phyloP scores from a whole-genome alignment of 2,888 invertebrate genomes.

The Seira musarum region DNA sequence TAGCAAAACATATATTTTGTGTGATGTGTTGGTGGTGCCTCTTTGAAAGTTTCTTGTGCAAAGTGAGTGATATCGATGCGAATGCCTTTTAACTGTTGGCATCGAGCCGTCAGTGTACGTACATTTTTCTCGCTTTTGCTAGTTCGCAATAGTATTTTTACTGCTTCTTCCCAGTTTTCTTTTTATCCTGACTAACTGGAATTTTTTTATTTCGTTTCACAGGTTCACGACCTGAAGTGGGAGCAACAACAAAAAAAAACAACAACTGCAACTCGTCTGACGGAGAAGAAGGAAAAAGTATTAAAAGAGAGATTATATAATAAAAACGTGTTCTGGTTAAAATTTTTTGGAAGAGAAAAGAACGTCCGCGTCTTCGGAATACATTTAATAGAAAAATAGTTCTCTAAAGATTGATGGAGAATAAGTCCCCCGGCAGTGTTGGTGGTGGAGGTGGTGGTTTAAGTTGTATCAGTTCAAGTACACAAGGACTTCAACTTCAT shows the following conservation, averaged over 20 bases:
- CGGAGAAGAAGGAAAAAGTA: conserved; percentile 31
- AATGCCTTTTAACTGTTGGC: conserved; percentile 50
- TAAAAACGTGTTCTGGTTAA: conserved; percentile 7
- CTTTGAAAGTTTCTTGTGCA: background rate
- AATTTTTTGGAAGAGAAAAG: background rate
- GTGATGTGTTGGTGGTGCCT: conserved; percentile 21
- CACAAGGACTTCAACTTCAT: conserved; percentile 57
- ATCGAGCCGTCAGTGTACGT: conserved; percentile 21
- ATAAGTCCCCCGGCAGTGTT: conserved; percentile 68
- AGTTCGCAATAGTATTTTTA: conserved; percentile 9
- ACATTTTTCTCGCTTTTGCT: background rate
- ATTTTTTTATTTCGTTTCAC: conserved; percentile 61
- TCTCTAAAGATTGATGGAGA: conserved; percentile 66
- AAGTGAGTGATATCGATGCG: conserved; percentile 20
- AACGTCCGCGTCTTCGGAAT: background rate
- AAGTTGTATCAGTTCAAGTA: conserved; percentile 67
- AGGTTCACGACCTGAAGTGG: conserved; percentile 63
- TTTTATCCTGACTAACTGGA: conserved; percentile 61
- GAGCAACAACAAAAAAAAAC: conserved; percentile 49
- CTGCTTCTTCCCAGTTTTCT: conserved; percentile 39
- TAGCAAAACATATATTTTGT: conserved; percentile 35
- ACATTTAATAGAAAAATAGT: conserved; percentile 25
- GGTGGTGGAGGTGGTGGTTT: conserved; percentile 65
- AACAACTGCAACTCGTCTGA: conserved; percentile 48
- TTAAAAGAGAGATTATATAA: background rate